Evolutionary conservation across 2,888 invertebrate genomes (phyloP).

Genomic region (Geophilus truncorum): DNA sequence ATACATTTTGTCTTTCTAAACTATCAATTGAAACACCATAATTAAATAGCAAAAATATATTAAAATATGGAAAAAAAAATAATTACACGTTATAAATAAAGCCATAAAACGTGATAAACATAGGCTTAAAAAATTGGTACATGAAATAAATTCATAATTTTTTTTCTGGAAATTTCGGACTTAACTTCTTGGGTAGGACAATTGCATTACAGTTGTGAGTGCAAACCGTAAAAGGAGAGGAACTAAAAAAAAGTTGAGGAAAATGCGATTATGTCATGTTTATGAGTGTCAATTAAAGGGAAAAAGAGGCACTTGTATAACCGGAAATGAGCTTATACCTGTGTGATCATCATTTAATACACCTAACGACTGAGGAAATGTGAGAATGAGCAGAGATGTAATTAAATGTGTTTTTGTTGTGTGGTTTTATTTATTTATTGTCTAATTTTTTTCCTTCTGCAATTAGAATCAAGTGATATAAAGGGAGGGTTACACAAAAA

Average conservation of each 20-base stretch:
- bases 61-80: neutral
- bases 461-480: constrained; percentile 10
- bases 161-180: neutral
- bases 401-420: neutral
- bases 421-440: constrained; percentile 4
- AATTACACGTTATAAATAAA: constrained; percentile 3
- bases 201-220: neutral
- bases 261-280: constrained; percentile 10
- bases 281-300: neutral
- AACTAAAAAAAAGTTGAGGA: neutral
- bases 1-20: neutral
- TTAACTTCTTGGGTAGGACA: neutral
- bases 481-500: neutral
- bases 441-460: neutral
- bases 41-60: neutral
- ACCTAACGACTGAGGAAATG: neutral
- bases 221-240: too few relatives aligned
- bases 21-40: neutral
- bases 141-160: neutral
- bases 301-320: neutral
- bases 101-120: neutral
- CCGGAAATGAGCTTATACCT: constrained; percentile 1
- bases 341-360: constrained; percentile 5
- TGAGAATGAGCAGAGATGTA: neutral
- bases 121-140: neutral